A percentile compares a stretch with the other conserved stretches of the same genome.
phyloP scores from a whole-genome alignment of 2,113 vertebrate species.

The Malaclemys terrapin region DNA sequence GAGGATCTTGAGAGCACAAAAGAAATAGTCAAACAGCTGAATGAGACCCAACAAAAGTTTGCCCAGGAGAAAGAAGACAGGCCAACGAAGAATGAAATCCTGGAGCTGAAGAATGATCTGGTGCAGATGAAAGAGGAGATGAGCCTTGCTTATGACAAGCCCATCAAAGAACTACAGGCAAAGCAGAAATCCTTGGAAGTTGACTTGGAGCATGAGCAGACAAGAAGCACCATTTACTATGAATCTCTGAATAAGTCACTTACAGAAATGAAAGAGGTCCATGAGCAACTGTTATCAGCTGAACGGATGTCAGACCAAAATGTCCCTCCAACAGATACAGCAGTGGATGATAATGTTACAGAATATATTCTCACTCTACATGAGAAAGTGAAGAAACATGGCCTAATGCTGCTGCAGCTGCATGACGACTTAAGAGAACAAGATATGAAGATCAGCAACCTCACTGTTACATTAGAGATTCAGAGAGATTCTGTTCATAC shows the following conservation, averaged over 20 bases:
- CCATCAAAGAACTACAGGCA: conserved; percentile 76
- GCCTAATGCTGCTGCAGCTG: conserved; percentile 75
- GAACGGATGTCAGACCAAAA: conserved; percentile 25
- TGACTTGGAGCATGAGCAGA: conserved; percentile 68
- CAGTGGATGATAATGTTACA: conserved; percentile 56
- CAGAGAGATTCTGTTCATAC: conserved; percentile 70
- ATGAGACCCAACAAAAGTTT: conserved; percentile 75
- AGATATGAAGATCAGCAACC: conserved; percentile 79
- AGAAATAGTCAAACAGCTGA: conserved; percentile 73
- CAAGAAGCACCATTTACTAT: conserved; percentile 69
- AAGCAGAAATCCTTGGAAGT: conserved; percentile 77
- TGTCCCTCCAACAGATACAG: conserved; percentile 10
- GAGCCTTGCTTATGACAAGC: conserved; percentile 64
- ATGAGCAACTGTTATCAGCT: conserved; percentile 63
- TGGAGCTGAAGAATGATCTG: conserved; percentile 75
- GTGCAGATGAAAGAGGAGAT: conserved; percentile 77
- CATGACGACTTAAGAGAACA: conserved; percentile 77
- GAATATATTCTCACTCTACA: conserved; percentile 67
- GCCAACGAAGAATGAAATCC: conserved; percentile 68
- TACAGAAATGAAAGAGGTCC: conserved; percentile 74
- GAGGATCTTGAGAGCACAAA: conserved; percentile 79
- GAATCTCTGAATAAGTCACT: conserved; percentile 80
- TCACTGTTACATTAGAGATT: conserved; percentile 71
- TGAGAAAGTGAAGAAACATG: conserved; percentile 78
- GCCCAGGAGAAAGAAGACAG: conserved; percentile 50